Percentiles rank a stretch among this genome's conserved stretches.
phyloP scores from a whole-genome alignment of 1,140 invertebrate genomes.

The Antheraea pernyi region DNA sequence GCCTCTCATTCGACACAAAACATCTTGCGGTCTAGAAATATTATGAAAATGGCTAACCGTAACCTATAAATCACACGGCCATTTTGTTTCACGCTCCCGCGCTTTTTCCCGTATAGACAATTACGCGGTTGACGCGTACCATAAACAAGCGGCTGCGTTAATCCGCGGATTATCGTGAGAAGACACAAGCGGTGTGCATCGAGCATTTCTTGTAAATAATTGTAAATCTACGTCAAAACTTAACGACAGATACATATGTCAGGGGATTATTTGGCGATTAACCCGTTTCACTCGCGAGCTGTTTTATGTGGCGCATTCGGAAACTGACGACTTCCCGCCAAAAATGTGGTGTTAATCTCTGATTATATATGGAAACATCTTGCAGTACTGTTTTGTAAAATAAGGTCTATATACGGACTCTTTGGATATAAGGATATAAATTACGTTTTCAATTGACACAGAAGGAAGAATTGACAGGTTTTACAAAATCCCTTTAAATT shows the following conservation, averaged over 20 bases:
- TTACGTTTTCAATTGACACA: background rate
- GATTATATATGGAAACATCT: constrained; percentile 56
- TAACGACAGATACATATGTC: constrained; percentile 74
- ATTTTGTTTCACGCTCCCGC: constrained; percentile 52
- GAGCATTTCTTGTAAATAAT: constrained; percentile 68
- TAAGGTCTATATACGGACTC: constrained; percentile 53
- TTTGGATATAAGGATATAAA: constrained; percentile 5
- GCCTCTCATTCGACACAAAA: constrained; percentile 57
- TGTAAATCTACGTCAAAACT: constrained; percentile 76
- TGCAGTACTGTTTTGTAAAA: constrained; percentile 40
- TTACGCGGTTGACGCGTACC: constrained; percentile 50
- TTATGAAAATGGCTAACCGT: constrained; percentile 57
- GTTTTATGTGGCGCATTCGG: constrained; percentile 54
- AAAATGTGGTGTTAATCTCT: constrained; percentile 52
- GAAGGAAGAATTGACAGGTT: background rate
- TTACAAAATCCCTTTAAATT: background rate
- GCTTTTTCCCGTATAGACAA: constrained; percentile 61
- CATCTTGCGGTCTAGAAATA: constrained; percentile 68
- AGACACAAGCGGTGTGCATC: constrained; percentile 50
- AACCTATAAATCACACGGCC: constrained; percentile 55
- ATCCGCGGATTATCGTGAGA: constrained; percentile 63
- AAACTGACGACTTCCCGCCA: constrained; percentile 54
- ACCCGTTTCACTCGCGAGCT: constrained; percentile 52
- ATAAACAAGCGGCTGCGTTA: constrained; percentile 62
- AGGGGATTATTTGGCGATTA: constrained; percentile 60